Percentiles rank a stretch among this genome's conserved stretches.
Conservation (phyloP, 2,113 vertebrate species). For the Cynopterus brachyotis region DNA sequence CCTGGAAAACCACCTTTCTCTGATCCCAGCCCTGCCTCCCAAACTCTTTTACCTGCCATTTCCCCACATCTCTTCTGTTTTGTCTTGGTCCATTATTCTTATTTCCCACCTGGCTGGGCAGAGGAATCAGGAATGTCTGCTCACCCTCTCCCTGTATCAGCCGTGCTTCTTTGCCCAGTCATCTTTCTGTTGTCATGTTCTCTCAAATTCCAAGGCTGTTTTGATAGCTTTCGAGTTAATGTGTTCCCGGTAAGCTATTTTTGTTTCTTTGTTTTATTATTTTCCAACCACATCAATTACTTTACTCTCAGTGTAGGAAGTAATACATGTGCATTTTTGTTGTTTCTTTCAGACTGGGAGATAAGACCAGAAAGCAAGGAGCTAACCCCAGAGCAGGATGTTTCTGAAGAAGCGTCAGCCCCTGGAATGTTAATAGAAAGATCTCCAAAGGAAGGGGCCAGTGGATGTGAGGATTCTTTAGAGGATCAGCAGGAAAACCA, state of each 20-base stretch:
- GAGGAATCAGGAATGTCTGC: neutral
- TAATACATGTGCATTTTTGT: conserved; percentile 4
- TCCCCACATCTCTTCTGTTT: neutral
- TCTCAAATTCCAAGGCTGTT: neutral
- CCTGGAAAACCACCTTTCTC: neutral
- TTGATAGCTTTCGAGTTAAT: neutral
- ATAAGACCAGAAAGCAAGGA: conserved; percentile 25
- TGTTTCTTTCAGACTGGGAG: conserved; percentile 58
- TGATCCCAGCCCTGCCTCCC: neutral
- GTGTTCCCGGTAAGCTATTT: neutral
- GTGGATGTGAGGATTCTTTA: conserved; percentile 26
- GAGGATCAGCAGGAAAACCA: conserved; percentile 40
- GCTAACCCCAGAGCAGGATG: conserved; percentile 9
- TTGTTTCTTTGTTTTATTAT: conserved; percentile 7
- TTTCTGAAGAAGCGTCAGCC: conserved; percentile 34
- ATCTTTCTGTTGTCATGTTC: neutral
- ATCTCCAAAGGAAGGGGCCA: conserved; percentile 52
- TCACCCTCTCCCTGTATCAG: neutral
- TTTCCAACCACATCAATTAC: neutral
- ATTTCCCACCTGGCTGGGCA: neutral
- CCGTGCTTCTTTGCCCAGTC: neutral
- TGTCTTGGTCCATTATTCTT: neutral
- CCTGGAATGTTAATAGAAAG: conserved; percentile 44
- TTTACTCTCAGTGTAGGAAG: neutral
- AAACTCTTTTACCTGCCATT: neutral